Conservation (phyloP, 2,888 invertebrate genomes). For the Argyra leucocephala region DNA sequence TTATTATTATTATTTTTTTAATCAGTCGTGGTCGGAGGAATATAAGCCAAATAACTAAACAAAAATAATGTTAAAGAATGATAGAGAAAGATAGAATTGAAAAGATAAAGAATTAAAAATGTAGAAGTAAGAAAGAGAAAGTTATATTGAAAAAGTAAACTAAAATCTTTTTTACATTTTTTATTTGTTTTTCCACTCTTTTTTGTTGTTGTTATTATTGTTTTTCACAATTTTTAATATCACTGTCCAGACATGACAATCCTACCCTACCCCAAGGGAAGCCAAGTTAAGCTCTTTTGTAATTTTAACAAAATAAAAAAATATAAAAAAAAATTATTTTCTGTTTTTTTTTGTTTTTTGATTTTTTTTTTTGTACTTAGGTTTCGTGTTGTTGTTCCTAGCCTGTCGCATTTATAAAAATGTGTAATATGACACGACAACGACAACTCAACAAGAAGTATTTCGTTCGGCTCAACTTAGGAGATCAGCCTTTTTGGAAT, state of each 20-base stretch:
- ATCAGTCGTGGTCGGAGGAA: too few relatives aligned
- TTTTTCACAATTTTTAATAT: neutral
- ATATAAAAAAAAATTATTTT: too few relatives aligned
- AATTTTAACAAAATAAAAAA: neutral
- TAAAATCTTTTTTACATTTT: neutral
- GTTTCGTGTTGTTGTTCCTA: neutral
- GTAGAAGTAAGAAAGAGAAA: too few relatives aligned
- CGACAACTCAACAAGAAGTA: neutral
- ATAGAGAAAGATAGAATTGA: too few relatives aligned
- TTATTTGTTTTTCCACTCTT: neutral
- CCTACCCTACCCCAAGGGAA: constrained; percentile 3
- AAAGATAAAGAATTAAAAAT: too few relatives aligned
- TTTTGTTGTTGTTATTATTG: neutral
- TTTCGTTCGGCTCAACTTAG: neutral
- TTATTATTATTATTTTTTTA: too few relatives aligned
- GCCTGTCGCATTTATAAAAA: neutral
- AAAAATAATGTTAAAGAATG: too few relatives aligned
- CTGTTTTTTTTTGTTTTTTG: neutral
- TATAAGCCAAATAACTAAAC: too few relatives aligned
- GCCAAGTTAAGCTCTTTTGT: constrained; percentile 4
- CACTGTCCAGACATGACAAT: neutral
- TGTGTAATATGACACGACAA: neutral
- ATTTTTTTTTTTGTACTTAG: neutral
- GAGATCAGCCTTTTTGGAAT: neutral
- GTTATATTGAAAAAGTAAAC: too few relatives aligned